A percentile compares a stretch with the other conserved stretches of the same genome.
These are phyloP conservation scores for Myxocyprinus asiaticus DNA, from an alignment of 2,113 vertebrate genomes.

Conservation along the genomic window DNA sequence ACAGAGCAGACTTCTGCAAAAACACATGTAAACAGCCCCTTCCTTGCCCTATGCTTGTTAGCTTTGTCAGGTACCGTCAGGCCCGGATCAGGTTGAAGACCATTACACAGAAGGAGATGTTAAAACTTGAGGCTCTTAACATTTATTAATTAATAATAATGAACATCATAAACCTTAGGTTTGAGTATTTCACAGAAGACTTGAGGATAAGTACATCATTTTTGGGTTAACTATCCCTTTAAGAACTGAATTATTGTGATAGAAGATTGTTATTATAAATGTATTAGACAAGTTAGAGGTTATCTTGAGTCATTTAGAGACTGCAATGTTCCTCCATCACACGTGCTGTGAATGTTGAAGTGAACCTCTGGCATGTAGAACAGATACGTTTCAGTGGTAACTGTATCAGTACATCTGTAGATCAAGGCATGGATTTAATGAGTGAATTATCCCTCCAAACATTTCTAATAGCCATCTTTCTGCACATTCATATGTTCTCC, in stretches of 20 bases:
- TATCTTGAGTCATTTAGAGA: constrained; percentile 15
- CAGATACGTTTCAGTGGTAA: constrained; percentile 18
- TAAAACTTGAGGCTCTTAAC: too few species aligned
- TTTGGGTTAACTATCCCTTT: too few species aligned
- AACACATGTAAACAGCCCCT: too few species aligned
- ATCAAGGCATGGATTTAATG: constrained; percentile 25
- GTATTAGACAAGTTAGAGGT: constrained; percentile 6
- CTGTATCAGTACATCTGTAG: constrained; percentile 27
- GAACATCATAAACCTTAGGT: too few species aligned
- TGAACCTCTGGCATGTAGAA: constrained; percentile 10
- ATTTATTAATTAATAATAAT: too few species aligned
- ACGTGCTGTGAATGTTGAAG: constrained; percentile 20
- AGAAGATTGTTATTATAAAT: background rate
- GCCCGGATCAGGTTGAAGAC: too few species aligned
- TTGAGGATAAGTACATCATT: too few species aligned
- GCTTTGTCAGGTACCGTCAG: too few species aligned
- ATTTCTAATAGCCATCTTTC: constrained; percentile 34
- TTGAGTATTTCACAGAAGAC: too few species aligned
- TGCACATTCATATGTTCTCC: constrained; percentile 12
- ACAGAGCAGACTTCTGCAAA: too few species aligned
- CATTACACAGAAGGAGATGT: too few species aligned
- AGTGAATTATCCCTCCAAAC: constrained; percentile 35
- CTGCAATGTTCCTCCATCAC: background rate
- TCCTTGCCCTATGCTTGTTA: too few species aligned
- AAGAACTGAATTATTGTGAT: background rate